Evolutionary conservation across 2,888 invertebrate genomes (phyloP).

Genomic region (Microctonus aethiopoides): DNA sequence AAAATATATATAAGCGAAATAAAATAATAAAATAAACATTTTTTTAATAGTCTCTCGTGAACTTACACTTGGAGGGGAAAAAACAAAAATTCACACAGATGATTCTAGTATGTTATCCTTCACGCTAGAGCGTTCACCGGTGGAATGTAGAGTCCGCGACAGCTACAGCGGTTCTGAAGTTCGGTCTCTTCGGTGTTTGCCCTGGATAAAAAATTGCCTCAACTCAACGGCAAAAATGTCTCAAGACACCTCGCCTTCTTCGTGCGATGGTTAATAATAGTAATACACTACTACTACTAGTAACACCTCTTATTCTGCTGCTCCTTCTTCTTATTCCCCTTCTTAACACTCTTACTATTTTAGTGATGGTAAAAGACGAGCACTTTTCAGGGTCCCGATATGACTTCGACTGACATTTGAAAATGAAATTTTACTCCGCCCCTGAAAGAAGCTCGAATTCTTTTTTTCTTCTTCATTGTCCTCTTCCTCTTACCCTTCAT

Average conservation of each 20-base stretch:
- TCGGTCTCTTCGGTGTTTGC: constrained; percentile 47
- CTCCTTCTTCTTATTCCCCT: constrained; percentile 10
- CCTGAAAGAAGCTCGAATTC: not conserved
- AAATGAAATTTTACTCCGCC: constrained; percentile 11
- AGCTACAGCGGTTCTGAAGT: constrained; percentile 76
- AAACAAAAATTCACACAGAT: constrained; percentile 49
- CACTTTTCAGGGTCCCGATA: constrained; percentile 27
- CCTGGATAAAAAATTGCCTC: constrained; percentile 38
- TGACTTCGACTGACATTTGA: not conserved
- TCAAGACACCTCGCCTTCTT: constrained; percentile 2
- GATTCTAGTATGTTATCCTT: constrained; percentile 51
- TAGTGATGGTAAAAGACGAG: constrained; percentile 38
- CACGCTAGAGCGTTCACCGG: constrained; percentile 64
- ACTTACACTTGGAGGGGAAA: constrained; percentile 54
- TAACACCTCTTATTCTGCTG: constrained; percentile 43
- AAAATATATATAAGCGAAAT: not conserved
- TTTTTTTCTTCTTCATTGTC: not conserved
- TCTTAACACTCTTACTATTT: constrained; percentile 37
- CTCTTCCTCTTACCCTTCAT: not conserved
- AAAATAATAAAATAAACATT: not conserved
- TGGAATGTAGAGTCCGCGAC: constrained; percentile 80
- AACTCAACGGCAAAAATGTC: not conserved
- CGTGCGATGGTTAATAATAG: not conserved
- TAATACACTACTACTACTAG: constrained; percentile 48
- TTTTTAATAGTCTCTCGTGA: not conserved